Evolutionary conservation across 2,113 vertebrate genomes (phyloP), one percentile per base, ranked within the genome.

Genomic region (Damaliscus lunatus): DNA sequence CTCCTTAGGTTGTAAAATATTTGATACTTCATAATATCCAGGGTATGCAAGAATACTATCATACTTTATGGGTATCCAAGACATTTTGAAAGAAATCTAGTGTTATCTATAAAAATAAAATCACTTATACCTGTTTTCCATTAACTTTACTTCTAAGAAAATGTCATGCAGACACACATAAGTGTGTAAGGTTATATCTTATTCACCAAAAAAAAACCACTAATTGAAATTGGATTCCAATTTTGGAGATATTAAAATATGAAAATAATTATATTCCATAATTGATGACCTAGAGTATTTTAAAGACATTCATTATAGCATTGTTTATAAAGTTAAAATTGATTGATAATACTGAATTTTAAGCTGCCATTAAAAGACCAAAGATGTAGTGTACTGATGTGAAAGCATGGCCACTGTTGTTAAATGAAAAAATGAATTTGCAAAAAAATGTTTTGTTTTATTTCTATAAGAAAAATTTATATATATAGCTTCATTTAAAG

Each of bases 111-210:
- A 14, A 67, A 96, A 91, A 78, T 52, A 93, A 96, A 82, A 82
- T 89, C 62, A 17, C 10, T 91, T 86, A 50, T 25, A 81, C 15
- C 17, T 74, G 8, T 59, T 94, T 94, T 85, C 60, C 29, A 90
- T 82, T 87, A 62, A 82, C 74, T 92, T 97, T 90, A 90, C 33
- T 89, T 92, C 27, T 95, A 87, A 82, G 46, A 94, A 43, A 55
- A 84, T 91, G 31, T 74, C 25, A 33, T 81, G 25, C 8, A 81
- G 64, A 94, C 84, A 88, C 7, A 67, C 14, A 40, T 17, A 88
- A 12, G 19, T 91, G 8, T 53, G 25, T 23, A 89, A 85, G 17
- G 19, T 67, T 84, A 14, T 78, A 88, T 74, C 27, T 89, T 89
- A 94, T 46, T 92, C 25, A 52, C 7, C 40, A 50, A 82, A 94